These are phyloP conservation scores for Stratiomys singularior DNA, from an alignment of 2,888 invertebrate genomes.

Conservation along the genomic window DNA sequence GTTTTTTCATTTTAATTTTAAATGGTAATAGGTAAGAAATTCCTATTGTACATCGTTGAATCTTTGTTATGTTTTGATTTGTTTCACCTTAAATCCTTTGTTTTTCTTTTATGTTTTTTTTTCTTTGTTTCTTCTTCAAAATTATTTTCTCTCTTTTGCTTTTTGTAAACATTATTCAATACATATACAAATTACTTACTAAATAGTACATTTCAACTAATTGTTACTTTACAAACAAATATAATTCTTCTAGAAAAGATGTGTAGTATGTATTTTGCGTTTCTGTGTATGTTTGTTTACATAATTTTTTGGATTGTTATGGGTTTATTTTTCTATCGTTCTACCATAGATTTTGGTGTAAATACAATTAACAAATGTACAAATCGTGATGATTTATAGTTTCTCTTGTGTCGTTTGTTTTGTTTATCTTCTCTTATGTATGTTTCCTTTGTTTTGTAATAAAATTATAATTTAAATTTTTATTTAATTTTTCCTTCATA, in stretches of 20 bases:
- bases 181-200: conserved; percentile 45
- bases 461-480: neutral
- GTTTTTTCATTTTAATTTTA: no score
- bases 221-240: conserved; percentile 45
- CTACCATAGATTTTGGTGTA: neutral
- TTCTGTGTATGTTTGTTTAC: conserved; percentile 15
- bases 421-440: neutral
- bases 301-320: neutral
- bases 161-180: conserved; percentile 41
- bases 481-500: neutral
- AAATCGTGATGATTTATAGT: neutral
- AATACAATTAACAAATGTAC: conserved; percentile 7
- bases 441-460: neutral
- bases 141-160: conserved; percentile 17
- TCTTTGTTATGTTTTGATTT: neutral
- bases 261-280: neutral
- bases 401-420: neutral
- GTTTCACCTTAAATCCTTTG: conserved; percentile 30
- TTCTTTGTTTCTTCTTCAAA: neutral
- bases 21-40: no score
- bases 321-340: neutral
- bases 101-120: conserved; percentile 27
- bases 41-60: no score
- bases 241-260: conserved; percentile 35
- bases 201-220: conserved; percentile 46